These are phyloP conservation scores for Hoplostethus atlanticus DNA, from an alignment of 2,797 vertebrate species.

Conservation along the genomic window DNA sequence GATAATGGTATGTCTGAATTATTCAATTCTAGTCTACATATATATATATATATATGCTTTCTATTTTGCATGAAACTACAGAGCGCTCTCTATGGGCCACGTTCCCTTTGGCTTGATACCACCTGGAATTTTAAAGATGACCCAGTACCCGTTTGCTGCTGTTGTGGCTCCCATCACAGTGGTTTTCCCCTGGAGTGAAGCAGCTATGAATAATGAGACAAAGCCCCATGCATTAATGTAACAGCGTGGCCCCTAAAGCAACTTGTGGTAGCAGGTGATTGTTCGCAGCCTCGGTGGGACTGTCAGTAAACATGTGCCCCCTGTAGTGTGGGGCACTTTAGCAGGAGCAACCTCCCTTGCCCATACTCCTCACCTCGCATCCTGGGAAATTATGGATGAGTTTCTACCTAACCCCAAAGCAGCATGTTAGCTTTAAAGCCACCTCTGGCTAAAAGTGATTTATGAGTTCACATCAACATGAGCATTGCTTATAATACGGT, in stretches of 20 bases:
- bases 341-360: slow-evolving; percentile 63
- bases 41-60: slow-evolving; percentile 68
- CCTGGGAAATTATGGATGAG: slow-evolving; percentile 82
- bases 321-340: slow-evolving; percentile 74
- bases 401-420: slow-evolving; percentile 71
- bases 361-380: slow-evolving; percentile 63
- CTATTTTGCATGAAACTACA: slow-evolving; percentile 52
- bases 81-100: slow-evolving; percentile 53
- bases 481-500: slow-evolving; percentile 79
- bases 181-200: slow-evolving; percentile 75
- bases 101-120: slow-evolving; percentile 74
- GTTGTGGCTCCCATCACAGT: slow-evolving; percentile 66
- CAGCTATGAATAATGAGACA: slow-evolving; percentile 84
- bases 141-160: slow-evolving; percentile 75
- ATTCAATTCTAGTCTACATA: slow-evolving; percentile 60
- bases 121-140: slow-evolving; percentile 79
- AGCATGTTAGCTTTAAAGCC: slow-evolving; percentile 73
- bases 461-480: slow-evolving; percentile 76
- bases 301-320: slow-evolving; percentile 85
- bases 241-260: slow-evolving; percentile 77
- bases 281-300: slow-evolving; percentile 80
- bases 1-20: slow-evolving; percentile 15
- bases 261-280: slow-evolving; percentile 78
- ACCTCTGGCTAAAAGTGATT: slow-evolving; percentile 80
- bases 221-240: slow-evolving; percentile 83